Conservation (phyloP, 2,113 vertebrate genomes). For the Arizona elegans region DNA sequence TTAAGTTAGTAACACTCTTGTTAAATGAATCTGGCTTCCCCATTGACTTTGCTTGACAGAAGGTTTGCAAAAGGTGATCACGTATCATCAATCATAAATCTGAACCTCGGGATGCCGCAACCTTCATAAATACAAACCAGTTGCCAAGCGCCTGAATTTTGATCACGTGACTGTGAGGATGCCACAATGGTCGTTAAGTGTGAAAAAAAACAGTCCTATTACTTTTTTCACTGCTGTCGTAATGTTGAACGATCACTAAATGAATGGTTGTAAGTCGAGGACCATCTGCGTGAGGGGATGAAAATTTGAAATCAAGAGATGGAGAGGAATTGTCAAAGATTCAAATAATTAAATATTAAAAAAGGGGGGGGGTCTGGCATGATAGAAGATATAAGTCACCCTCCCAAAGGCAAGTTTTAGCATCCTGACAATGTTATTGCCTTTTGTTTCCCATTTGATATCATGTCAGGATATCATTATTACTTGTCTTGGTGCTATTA, state of each 20-base stretch:
- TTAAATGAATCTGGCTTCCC: too few species aligned
- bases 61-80: too few species aligned
- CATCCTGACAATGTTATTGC: background rate
- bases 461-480: conserved; percentile 23
- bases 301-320: background rate
- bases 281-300: background rate
- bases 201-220: background rate
- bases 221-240: background rate
- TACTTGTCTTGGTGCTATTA: conserved; percentile 7
- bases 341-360: background rate
- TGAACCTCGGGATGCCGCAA: background rate
- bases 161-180: background rate
- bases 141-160: background rate
- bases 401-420: background rate
- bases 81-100: too few species aligned
- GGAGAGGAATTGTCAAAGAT: background rate
- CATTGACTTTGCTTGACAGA: too few species aligned
- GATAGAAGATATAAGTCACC: background rate
- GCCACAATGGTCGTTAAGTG: background rate
- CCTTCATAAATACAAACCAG: background rate
- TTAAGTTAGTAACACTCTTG: too few species aligned
- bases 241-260: background rate
- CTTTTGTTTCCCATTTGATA: conserved; percentile 26
- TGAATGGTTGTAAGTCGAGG: background rate
- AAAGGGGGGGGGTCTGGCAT: background rate